These are phyloP conservation scores for Dusona sp. DNA, from an alignment of 2,888 invertebrate genomes.

Conservation along the genomic window DNA sequence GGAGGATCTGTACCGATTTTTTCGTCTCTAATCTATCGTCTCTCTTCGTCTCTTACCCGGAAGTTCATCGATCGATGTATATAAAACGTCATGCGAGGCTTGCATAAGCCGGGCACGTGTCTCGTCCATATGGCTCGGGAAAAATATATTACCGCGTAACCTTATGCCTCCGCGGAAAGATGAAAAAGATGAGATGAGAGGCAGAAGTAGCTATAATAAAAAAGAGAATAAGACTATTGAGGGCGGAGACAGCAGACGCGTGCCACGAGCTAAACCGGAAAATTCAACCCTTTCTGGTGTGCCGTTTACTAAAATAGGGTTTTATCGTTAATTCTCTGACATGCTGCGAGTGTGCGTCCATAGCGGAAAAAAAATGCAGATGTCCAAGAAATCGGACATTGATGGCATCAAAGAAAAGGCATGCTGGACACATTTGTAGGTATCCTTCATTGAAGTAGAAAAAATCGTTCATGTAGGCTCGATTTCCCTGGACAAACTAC, in stretches of 20 bases:
- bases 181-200: slow-evolving; percentile 45
- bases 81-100: slow-evolving; percentile 45
- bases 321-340: slow-evolving; percentile 20
- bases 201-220: background rate
- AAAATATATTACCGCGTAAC: slow-evolving; percentile 53
- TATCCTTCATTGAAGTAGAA: background rate
- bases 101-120: slow-evolving; percentile 63
- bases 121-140: slow-evolving; percentile 49
- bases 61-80: slow-evolving; percentile 70
- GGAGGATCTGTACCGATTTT: slow-evolving; percentile 53
- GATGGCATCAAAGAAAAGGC: background rate
- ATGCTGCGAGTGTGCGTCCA: background rate
- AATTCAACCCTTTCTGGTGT: slow-evolving; percentile 58
- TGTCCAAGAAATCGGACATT: slow-evolving; percentile 65
- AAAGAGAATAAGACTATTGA: slow-evolving; percentile 7
- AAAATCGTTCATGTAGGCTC: slow-evolving; percentile 3
- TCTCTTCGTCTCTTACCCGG: slow-evolving; percentile 68
- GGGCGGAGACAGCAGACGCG: slow-evolving; percentile 54
- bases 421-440: background rate
- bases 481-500: background rate
- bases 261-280: slow-evolving; percentile 54
- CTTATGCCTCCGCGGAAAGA: slow-evolving; percentile 43
- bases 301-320: slow-evolving; percentile 5
- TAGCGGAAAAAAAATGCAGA: slow-evolving; percentile 66
- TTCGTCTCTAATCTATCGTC: slow-evolving; percentile 44